Conservation (phyloP, 2,888 invertebrate species). For the Campoplex nolae region DNA sequence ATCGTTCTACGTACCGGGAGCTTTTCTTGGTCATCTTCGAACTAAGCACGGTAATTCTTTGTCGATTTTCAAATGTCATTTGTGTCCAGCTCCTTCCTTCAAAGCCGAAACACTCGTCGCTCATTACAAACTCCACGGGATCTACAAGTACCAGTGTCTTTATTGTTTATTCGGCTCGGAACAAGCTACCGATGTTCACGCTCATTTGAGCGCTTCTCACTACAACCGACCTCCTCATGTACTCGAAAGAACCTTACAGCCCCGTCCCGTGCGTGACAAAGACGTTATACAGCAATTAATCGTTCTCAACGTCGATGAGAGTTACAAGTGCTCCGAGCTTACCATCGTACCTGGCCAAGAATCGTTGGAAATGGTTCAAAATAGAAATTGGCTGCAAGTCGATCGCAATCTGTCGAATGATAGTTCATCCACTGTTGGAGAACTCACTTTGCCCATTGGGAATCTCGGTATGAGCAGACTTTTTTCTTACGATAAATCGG, state of each 20-base stretch:
- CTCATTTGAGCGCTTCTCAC: slow-evolving; percentile 85
- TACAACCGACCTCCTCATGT: slow-evolving; percentile 82
- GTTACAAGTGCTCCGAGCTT: slow-evolving; percentile 68
- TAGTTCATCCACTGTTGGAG: slow-evolving; percentile 25
- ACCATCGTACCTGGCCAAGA: slow-evolving; percentile 42
- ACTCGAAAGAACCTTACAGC: slow-evolving; percentile 80
- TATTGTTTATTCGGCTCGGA: slow-evolving; percentile 85
- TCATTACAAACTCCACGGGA: slow-evolving; percentile 84
- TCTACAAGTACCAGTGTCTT: slow-evolving; percentile 85
- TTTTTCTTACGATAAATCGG: slow-evolving; percentile 54
- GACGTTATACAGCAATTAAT: slow-evolving; percentile 80
- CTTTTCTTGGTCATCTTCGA: slow-evolving; percentile 80
- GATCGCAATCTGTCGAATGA: slow-evolving; percentile 55
- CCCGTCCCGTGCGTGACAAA: slow-evolving; percentile 73
- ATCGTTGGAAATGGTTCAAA: slow-evolving; percentile 36
- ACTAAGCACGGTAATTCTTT: slow-evolving; percentile 74
- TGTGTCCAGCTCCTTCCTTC: slow-evolving; percentile 83
- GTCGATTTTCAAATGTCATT: slow-evolving; percentile 83
- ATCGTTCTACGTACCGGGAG: slow-evolving; percentile 81
- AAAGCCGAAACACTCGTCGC: slow-evolving; percentile 76
- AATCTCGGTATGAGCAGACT: slow-evolving; percentile 56
- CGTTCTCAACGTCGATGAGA: slow-evolving; percentile 76
- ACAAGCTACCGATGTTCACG: slow-evolving; percentile 82
- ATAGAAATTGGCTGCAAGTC: slow-evolving; percentile 55
- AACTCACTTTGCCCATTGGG: slow-evolving; percentile 58